Base-by-base conservation (phyloP, 2,797 vertebrate genomes). In the Pseudopleuronectes americanus region DNA sequence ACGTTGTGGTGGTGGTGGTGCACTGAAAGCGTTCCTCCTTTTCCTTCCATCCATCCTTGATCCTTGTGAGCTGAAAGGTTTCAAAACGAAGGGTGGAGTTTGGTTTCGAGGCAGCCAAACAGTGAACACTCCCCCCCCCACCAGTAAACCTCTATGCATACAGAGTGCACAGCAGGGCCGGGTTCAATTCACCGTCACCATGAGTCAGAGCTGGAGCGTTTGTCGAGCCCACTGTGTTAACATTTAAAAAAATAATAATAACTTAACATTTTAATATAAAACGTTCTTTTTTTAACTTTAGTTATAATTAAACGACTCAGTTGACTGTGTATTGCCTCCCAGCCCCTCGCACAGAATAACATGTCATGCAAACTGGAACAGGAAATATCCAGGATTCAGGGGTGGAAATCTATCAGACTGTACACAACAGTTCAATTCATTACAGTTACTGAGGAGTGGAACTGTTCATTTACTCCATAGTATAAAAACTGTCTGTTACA, bases 21-120 rank as follows among this genome's bases (percentile, higher is more conserved):
- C 77, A 82, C 68, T 81, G 89, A 95, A 93, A 90, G 87, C 91
- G 79, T 93, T 93, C 93, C 95, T 96, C 95, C 94, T 96, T 92
- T 91, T 96, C 95, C 96, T 96, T 91, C 87, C 96, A 96, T 98
- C 96, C 83, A 96, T 97, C 96, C 79, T 74, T 92, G 88, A 89
- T 87, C 90, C 87, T 79, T 94, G 95, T 96, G 91, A 99, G 96
- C 98, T 99, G 97, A 97, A 99, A 99, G 94, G 97, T 98, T 96
- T 97, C 96, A 98, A 97, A 99, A 99, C 92, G 98, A 95, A 97
- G 98, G 97, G 96, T 97, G 98, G 96, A 97, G 96, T 99, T 99
- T 95, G 94, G 92, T 95, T 94, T 95, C 95, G 96, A 96, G 95
- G 96, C 95, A 95, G 95, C 96, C 95, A 95, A 93, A 92, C 77